A percentile compares a stretch with the other conserved stretches of the same genome.
Conservation (phyloP, 2,797 vertebrate genomes). For the Otus scops region DNA sequence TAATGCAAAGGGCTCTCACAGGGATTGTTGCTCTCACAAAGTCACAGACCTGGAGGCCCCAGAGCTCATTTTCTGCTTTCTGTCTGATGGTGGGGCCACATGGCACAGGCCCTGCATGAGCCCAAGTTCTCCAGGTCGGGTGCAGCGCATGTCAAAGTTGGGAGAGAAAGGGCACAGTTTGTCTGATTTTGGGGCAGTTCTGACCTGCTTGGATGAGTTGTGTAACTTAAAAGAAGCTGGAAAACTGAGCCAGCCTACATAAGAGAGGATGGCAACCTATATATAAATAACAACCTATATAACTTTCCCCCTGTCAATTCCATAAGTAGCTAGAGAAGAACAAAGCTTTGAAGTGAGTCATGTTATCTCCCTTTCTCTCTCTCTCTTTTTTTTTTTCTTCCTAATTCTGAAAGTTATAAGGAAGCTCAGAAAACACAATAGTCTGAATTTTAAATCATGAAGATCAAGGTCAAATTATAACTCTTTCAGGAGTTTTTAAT, state of each 20-base stretch:
- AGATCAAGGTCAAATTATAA: not conserved
- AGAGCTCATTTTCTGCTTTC: not conserved
- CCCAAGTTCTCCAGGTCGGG: not conserved
- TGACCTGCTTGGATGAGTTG: not conserved
- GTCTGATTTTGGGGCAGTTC: not conserved
- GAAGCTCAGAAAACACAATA: not conserved
- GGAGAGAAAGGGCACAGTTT: not conserved
- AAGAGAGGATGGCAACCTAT: constrained; percentile 22
- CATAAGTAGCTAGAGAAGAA: constrained; percentile 10
- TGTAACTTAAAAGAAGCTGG: not conserved
- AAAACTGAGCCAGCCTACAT: not conserved
- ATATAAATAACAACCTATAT: constrained; percentile 37
- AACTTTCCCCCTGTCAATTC: not conserved
- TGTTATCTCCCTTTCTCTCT: not conserved
- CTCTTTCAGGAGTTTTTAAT: not conserved
- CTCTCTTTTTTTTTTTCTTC: not conserved
- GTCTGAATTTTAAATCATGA: not conserved
- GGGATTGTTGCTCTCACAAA: not conserved
- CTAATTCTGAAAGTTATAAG: not conserved
- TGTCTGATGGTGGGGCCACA: rapidly evolving
- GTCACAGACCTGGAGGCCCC: not conserved
- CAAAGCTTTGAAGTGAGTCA: constrained; percentile 42
- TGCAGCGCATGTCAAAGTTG: not conserved
- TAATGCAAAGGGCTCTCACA: not conserved
- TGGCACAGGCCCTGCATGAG: rapidly evolving